These are phyloP conservation scores for Meleagris gallopavo DNA, from an alignment of 2,113 vertebrate species.

Conservation along the genomic window DNA sequence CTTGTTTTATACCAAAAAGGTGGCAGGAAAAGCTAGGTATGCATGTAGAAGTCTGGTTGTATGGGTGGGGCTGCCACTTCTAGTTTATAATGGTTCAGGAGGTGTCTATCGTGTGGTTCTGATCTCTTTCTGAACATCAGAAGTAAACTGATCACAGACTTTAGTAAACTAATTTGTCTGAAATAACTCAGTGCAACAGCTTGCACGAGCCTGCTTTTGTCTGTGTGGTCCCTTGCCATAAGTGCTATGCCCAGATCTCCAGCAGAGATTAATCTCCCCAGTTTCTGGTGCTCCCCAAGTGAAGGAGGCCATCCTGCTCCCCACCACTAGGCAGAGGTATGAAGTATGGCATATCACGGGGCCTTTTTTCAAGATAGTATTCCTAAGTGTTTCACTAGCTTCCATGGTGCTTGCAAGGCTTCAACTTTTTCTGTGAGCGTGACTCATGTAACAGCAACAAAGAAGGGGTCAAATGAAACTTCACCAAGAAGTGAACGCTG, in stretches of 20 bases:
- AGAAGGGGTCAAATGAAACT: background rate
- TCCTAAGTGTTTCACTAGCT: background rate
- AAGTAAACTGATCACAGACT: background rate
- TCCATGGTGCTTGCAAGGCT: background rate
- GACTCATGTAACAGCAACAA: background rate
- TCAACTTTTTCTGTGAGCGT: background rate
- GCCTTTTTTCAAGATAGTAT: background rate
- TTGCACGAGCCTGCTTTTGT: background rate
- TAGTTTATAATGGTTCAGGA: background rate
- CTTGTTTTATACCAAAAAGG: background rate
- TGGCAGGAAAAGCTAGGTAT: background rate
- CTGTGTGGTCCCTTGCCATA: fast-evolving
- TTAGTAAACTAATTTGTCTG: background rate
- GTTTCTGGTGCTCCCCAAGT: background rate
- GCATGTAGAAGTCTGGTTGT: fast-evolving
- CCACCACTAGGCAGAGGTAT: background rate
- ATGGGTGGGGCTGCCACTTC: background rate
- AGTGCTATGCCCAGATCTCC: background rate
- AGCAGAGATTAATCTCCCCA: background rate
- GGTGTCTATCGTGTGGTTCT: background rate
- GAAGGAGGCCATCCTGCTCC: background rate
- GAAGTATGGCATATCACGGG: background rate
- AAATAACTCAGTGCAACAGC: background rate
- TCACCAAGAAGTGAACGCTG: background rate
- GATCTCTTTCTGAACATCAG: background rate